Conservation (phyloP, 2,113 vertebrate species). For the Corythoichthys intestinalis region DNA sequence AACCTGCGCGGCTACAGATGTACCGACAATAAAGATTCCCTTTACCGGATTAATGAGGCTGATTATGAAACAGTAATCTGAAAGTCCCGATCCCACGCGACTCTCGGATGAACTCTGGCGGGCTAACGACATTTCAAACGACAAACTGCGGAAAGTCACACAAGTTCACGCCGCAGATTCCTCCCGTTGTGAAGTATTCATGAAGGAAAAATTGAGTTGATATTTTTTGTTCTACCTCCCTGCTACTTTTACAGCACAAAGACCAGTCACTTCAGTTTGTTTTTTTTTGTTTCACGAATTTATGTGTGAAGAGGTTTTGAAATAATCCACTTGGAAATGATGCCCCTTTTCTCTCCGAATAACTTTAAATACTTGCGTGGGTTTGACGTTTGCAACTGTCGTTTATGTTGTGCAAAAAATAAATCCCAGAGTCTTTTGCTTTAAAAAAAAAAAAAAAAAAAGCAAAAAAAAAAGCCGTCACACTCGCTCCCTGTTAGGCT, state of each 20-base stretch:
- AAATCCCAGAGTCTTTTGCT: constrained; percentile 8
- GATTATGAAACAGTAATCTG: neutral
- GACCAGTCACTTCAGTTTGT: constrained; percentile 15
- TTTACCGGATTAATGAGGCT: neutral
- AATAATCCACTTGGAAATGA: constrained; percentile 34
- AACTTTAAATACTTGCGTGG: constrained; percentile 18
- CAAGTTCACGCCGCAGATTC: constrained; percentile 34
- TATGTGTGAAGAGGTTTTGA: constrained; percentile 49
- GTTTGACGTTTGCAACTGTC: neutral
- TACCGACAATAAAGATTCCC: neutral
- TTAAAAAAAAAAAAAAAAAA: neutral
- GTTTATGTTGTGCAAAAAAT: constrained; percentile 20
- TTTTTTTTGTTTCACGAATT: constrained; percentile 26
- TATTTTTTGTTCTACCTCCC: constrained; percentile 19
- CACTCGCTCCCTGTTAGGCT: constrained; percentile 4
- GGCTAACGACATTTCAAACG: neutral
- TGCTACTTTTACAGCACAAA: constrained; percentile 41
- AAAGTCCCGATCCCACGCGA: neutral
- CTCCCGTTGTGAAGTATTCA: constrained; percentile 11
- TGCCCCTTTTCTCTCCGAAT: constrained; percentile 15
- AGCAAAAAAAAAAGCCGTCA: neutral
- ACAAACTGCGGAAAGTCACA: constrained; percentile 23
- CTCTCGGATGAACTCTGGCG: neutral
- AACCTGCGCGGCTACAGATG: neutral
- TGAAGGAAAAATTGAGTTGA: constrained; percentile 3